A percentile compares a stretch with the other conserved stretches of the same genome.
phyloP scores from a whole-genome alignment of 2,113 vertebrate species.

The Leuciscus idus region DNA sequence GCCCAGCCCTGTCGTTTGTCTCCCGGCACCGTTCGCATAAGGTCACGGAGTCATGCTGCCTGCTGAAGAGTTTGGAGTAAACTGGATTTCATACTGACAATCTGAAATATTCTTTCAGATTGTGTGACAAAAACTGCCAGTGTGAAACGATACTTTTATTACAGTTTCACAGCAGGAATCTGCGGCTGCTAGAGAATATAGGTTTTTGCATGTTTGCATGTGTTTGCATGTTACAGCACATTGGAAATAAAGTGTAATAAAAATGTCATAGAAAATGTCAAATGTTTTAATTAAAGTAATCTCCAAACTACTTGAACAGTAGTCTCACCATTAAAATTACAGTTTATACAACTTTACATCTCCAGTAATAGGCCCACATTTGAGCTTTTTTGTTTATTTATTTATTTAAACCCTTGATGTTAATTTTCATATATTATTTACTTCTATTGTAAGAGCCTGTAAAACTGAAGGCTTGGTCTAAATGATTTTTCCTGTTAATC shows the following conservation, averaged over 20 bases:
- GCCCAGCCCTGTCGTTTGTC: slow-evolving; percentile 44
- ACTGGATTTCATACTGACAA: slow-evolving; percentile 32
- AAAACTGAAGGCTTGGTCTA: neutral
- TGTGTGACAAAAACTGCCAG: neutral
- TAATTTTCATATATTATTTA: neutral
- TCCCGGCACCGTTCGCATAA: slow-evolving; percentile 28
- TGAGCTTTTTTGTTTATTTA: neutral
- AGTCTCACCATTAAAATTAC: neutral
- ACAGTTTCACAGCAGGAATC: neutral
- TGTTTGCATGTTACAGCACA: no score
- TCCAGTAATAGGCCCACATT: neutral
- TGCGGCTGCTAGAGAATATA: neutral
- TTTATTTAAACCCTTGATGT: neutral
- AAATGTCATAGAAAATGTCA: no score
- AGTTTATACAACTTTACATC: neutral
- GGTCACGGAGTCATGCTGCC: neutral
- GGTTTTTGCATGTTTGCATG: neutral
- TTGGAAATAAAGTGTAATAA: no score
- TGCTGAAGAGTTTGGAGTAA: slow-evolving; percentile 33
- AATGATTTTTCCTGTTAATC: neutral
- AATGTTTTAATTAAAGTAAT: no score
- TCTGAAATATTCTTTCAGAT: neutral
- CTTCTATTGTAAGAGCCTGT: neutral
- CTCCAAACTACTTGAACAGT: neutral
- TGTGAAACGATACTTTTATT: slow-evolving; percentile 5